phyloP scores from a whole-genome alignment of 2,888 invertebrate species.

The Griposia aprilina region DNA sequence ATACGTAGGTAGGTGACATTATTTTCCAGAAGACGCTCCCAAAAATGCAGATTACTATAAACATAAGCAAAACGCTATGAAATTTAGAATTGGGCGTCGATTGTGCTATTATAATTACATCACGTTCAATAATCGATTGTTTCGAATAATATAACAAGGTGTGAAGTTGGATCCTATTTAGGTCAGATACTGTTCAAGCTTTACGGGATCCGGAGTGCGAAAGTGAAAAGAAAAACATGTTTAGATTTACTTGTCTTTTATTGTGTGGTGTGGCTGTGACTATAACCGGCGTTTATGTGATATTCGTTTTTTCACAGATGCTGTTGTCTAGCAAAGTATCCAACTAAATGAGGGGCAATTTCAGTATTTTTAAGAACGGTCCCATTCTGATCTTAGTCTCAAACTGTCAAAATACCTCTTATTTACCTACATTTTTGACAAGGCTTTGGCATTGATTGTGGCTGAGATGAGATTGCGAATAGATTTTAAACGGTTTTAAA shows the following conservation, averaged over 20 bases:
- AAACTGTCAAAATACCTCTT: no score
- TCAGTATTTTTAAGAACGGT: no score
- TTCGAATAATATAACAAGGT: constrained; percentile 16
- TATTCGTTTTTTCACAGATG: not conserved
- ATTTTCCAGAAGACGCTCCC: not conserved
- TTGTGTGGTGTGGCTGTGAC: not conserved
- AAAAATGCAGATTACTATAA: not conserved
- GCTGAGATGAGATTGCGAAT: no score
- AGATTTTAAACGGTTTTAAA: no score
- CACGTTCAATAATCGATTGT: constrained; percentile 26
- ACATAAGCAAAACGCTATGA: not conserved
- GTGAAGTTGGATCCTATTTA: not conserved
- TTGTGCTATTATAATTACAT: constrained; percentile 14
- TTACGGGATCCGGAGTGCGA: not conserved
- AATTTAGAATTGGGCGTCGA: not conserved
- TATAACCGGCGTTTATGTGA: constrained; percentile 1
- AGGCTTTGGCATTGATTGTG: no score
- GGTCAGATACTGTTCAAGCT: not conserved
- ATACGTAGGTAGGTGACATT: not conserved
- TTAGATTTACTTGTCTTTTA: not conserved
- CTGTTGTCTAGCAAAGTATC: not conserved
- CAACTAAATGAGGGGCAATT: not conserved
- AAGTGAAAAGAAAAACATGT: constrained; percentile 14
- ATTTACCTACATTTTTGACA: no score
- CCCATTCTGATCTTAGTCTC: no score